Base-by-base conservation (phyloP, 35 echinoderm and acorn worm species). In the Eucidaris tribuloides region DNA sequence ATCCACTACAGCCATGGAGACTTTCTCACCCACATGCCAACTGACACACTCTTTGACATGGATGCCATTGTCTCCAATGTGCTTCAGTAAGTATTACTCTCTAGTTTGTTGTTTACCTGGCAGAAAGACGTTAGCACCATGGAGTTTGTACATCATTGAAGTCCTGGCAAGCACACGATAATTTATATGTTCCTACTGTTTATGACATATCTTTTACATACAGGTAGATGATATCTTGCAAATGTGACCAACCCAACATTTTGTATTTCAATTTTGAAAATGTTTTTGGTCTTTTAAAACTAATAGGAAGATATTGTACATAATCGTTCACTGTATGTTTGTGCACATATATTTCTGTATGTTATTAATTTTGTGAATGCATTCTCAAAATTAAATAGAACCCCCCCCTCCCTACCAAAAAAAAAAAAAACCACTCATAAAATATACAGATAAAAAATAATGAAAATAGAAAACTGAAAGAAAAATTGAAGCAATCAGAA, bases 1-100 rank as follows among this genome's bases (percentile, higher is more conserved):
- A 46, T 30, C 78, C 18, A 20, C 57, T 78, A n/a, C 71, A 88
- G 85, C 25, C 32, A 88, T 56, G 85, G 71, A 20, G 20, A 49
- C 39, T 45, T 88, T 46, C 24, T 88, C 13, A 42, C 50, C 60
- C 46, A 71, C 18, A n/a, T 88, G 58, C 65, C 85, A 0, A 76
- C 63, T 59, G 85, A 88, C 37, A 62, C 76, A 23, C 36, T 88
- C 19, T 88, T 65, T 22, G 43, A 36, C 24, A 59, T 81, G 15
- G 85, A 88, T 81, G 44, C 85, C 31, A 88, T 88, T 35, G 45
- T 88, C 36, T 79, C 85, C 19, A 88, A 88, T 65, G 63, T 88
- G 6, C 85, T 88, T 2, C 85, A 88, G 85, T 88, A 70, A 88
- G 85, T 79, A n/a, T 4, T 45, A 60, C 25, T 39, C 43, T 40